Base-by-base conservation (phyloP, 2,888 invertebrate species). In the Eupithecia abbreviata region DNA sequence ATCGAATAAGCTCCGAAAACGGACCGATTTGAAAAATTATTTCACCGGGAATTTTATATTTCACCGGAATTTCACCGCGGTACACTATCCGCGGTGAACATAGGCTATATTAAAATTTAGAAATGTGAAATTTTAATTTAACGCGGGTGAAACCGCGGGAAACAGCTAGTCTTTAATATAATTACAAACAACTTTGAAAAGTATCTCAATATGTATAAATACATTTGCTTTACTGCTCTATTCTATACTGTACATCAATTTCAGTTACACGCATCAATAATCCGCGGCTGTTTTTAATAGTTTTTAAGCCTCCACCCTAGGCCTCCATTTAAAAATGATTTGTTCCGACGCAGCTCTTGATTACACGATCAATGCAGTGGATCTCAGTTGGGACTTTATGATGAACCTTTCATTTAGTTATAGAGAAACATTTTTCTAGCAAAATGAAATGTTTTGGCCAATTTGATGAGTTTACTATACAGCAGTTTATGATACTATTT, bases 201-300 rank as follows among this genome's bases (percentile, higher is more conserved):
- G 43, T 43, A 7, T 43, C 3, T 43, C 43, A 43, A 43, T 43
- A 43, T 43, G 7, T 7, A n/a, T 7, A 43, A 4, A 43, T 7
- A 55, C 4, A 15, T n/a, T 55, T 9, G 72, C 7, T 5, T 4
- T 73, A 65, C 77, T 77, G 76, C 30, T 80, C 65, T 51, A 10
- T 18, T 51, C 43, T 66, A 51, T 66, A 68, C 85, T 86, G 83
- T 78, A 75, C 83, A 70, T 70, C 76, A 79, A 79, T 79, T 80
- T 77, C 77, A 81, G 82, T 79, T 80, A 77, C 80, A 78, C 78
- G 77, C 74, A 43, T 74, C 79, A 77, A 77, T 88, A 87, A 88
- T 87, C 88, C 89, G 74, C 77, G 83, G 79, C 86, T 86, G 86
- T 83, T 87, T 90, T 89, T 90, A 90, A 91, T 90, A 90, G 91